Base-by-base conservation (phyloP, 1,140 invertebrate species). In the Calycopis cecrops region DNA sequence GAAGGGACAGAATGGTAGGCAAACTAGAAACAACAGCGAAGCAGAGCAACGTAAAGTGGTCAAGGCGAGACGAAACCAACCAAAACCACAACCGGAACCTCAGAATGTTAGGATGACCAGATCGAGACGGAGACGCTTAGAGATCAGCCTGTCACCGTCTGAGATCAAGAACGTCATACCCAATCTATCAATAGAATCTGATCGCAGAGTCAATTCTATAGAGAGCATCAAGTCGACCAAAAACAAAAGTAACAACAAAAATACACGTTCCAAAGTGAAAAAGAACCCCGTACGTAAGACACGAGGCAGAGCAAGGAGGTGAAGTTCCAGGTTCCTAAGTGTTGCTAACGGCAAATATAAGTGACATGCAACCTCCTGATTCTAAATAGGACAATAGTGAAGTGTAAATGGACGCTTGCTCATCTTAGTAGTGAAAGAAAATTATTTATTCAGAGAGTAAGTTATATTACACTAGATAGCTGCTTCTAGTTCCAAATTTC, bases 371-470 rank as follows among this genome's bases (percentile, higher is more conserved):
- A 59, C 62, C 69, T 68, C 73, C 56, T 67, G 63, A 76, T 75
- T 76, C 66, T 71, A 74, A 73, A 83, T 63, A 67, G 67, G 62
- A 71, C 63, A 71, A 76, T 76, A 79, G 72, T 79, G 77, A 79
- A 65, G 72, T 62, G 65, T 69, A 68, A 62, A 72, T 47, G 64
- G 70, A 74, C 73, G 73, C 72, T 81, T 76, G 77, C 77, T 82
- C 79, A 61, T 64, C 65, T 48, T 81, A 76, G 72, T 74, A 71
- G 66, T 69, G 57, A 74, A 73, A 63, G 67, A 61, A 74, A 28
- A 69, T 76, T 85, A 81, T 83, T 85, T 82, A 83, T 85, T 85
- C 65, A 52, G 68, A 71, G 63, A 70, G 65, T 72, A 73, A 78
- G 64, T 75, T 76, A 69, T 71, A 75, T 28, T 63, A 66, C 56